Evolutionary conservation across 2,797 vertebrate species (phyloP).

Genomic region (Xiphophorus birchmanni): DNA sequence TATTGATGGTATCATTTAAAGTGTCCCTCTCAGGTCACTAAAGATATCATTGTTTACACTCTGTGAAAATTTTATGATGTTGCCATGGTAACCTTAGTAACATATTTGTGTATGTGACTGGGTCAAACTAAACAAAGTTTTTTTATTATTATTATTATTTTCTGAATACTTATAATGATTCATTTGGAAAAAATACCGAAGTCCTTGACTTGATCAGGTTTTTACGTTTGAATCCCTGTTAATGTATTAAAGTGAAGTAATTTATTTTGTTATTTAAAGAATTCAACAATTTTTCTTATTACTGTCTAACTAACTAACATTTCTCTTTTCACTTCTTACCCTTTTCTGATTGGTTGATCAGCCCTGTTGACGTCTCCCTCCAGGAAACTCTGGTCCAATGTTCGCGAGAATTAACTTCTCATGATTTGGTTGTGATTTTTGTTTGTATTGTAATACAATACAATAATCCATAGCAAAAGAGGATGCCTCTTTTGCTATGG

Average conservation of each 20-base stretch:
- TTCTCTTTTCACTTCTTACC: neutral
- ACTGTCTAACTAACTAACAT: neutral
- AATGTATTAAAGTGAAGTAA: neutral
- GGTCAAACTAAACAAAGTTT: rapidly evolving
- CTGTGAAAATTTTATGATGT: constrained; percentile 64
- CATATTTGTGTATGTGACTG: constrained; percentile 17
- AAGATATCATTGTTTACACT: constrained; percentile 66
- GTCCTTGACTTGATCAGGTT: neutral
- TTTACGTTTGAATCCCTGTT: neutral
- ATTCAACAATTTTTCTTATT: neutral
- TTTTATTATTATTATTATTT: too few species aligned
- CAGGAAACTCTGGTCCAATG: neutral
- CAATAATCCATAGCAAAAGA: too few species aligned
- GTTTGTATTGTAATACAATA: too few species aligned
- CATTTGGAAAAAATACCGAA: neutral
- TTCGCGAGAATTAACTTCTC: neutral
- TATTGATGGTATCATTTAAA: constrained; percentile 68
- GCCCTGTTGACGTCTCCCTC: neutral
- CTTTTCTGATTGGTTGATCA: neutral
- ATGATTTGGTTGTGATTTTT: neutral
- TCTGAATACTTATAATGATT: neutral
- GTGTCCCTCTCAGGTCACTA: constrained; percentile 57
- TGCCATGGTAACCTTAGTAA: constrained; percentile 1
- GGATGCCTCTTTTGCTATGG: neutral
- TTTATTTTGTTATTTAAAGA: neutral